Conservation (phyloP, 2,113 vertebrate genomes). For the Paracanthobrama guichenoti region DNA sequence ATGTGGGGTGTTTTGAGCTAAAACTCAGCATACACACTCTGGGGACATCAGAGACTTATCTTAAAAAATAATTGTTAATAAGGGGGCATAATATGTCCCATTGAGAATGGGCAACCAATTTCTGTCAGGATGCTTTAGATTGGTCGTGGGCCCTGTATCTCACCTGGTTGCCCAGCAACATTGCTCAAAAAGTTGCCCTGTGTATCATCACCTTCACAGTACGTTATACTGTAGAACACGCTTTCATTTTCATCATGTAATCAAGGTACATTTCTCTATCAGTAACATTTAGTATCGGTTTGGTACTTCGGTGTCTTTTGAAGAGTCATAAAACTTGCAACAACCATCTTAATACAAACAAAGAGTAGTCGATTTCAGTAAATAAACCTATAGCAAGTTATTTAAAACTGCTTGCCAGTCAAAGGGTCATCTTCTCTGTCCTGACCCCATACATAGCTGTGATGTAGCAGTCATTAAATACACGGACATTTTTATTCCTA, state of each 20-base stretch:
- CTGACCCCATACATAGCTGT: background rate
- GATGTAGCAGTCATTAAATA: background rate
- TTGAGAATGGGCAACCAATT: too few relatives aligned
- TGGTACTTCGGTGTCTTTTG: background rate
- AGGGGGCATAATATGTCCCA: too few relatives aligned
- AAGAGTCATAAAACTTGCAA: background rate
- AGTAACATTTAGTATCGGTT: background rate
- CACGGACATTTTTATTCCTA: background rate
- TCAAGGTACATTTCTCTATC: background rate
- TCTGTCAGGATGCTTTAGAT: too few relatives aligned
- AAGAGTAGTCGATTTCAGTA: background rate
- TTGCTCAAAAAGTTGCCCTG: too few relatives aligned
- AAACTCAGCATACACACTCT: too few relatives aligned
- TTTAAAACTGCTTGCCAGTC: slow-evolving; percentile 4
- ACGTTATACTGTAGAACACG: background rate
- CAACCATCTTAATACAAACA: background rate
- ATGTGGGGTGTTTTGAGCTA: too few relatives aligned
- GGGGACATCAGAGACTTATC: too few relatives aligned
- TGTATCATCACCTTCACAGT: background rate
- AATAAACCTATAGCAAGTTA: background rate
- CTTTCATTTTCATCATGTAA: background rate
- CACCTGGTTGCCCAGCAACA: too few relatives aligned
- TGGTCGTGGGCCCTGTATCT: too few relatives aligned
- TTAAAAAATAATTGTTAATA: too few relatives aligned
- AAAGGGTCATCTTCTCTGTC: background rate